These are phyloP conservation scores for Haliclona indistincta DNA, from an alignment of 37 sponge, comb jelly and placozoan species.

Conservation along the genomic window DNA sequence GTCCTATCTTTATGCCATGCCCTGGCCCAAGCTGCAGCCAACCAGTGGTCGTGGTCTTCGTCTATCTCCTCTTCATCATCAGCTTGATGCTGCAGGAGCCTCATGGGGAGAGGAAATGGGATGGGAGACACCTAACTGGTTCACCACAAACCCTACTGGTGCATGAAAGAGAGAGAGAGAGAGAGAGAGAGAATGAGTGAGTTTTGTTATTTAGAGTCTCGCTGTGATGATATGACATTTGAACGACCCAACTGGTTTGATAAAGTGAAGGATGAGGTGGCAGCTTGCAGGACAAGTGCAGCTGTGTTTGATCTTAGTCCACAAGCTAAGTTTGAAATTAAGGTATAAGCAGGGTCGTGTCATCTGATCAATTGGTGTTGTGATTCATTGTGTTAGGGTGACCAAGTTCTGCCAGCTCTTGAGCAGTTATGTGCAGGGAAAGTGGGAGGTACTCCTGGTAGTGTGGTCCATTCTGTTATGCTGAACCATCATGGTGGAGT, in stretches of 20 bases:
- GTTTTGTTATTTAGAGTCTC: constrained; percentile 20
- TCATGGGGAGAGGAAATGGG: constrained; percentile 50
- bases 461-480: constrained; percentile 78
- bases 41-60: constrained; percentile 18
- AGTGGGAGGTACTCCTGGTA: constrained; percentile 39
- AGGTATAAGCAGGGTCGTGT: constrained; percentile 16
- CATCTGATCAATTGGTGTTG: not conserved
- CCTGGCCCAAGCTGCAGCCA: constrained; percentile 42
- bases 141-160: too few species aligned
- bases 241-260: constrained; percentile 71
- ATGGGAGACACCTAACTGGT: constrained; percentile 89
- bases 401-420: constrained; percentile 15
- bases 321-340: constrained; percentile 76
- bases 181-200: not conserved
- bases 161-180: constrained; percentile 3
- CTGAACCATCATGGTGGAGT: constrained; percentile 79
- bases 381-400: constrained; percentile 26
- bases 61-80: constrained; percentile 38
- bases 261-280: constrained; percentile 45
- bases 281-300: constrained; percentile 57
- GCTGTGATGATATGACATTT: constrained; percentile 48
- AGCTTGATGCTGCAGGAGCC: constrained; percentile 44
- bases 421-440: constrained; percentile 55
- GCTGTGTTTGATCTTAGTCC: constrained; percentile 83
- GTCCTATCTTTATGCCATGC: constrained; percentile 32